A percentile compares a stretch with the other conserved stretches of the same genome.
These are phyloP conservation scores for Anthopleura sola DNA, from an alignment of 64 coral and sea anemone species.

Conservation along the genomic window DNA sequence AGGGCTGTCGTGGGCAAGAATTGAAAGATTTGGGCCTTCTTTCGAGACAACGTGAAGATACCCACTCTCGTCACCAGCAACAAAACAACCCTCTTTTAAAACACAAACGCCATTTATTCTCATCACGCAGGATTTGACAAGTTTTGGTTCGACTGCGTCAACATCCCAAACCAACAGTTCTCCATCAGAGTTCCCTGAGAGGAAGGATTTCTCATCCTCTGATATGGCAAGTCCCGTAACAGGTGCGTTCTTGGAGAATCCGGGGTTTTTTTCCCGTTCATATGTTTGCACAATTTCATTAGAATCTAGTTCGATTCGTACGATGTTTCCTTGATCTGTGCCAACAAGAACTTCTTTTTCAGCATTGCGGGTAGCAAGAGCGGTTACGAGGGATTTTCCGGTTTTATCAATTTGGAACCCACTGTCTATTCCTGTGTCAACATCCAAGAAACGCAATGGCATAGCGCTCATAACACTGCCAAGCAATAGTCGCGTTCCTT, in stretches of 20 bases:
- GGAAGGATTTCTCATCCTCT: not conserved
- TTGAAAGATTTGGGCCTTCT: not conserved
- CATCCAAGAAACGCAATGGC: slow-evolving; percentile 22
- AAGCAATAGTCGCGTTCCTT: slow-evolving; percentile 33
- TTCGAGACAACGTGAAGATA: slow-evolving; percentile 10
- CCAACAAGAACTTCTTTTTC: slow-evolving; percentile 22
- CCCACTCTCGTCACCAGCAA: slow-evolving; percentile 28
- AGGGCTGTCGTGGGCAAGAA: slow-evolving; percentile 1
- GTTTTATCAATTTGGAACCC: not conserved
- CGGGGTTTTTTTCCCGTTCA: not conserved
- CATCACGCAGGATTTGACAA: not conserved
- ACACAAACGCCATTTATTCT: not conserved
- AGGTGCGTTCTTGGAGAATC: not conserved
- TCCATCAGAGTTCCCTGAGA: not conserved
- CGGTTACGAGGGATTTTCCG: not conserved
- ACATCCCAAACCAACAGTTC: not conserved
- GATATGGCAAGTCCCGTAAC: not conserved
- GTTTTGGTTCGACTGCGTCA: not conserved
- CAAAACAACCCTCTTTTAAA: not conserved
- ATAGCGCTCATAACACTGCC: slow-evolving; percentile 17
- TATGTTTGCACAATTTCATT: not conserved
- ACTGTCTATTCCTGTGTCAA: slow-evolving; percentile 45
- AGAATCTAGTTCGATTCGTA: not conserved
- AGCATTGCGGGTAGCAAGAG: not conserved
- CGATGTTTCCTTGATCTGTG: slow-evolving; percentile 2